Evolutionary conservation across 1,140 invertebrate species (phyloP), one percentile per base, ranked within the genome.

Genomic region (Sitobion miscanthi): DNA sequence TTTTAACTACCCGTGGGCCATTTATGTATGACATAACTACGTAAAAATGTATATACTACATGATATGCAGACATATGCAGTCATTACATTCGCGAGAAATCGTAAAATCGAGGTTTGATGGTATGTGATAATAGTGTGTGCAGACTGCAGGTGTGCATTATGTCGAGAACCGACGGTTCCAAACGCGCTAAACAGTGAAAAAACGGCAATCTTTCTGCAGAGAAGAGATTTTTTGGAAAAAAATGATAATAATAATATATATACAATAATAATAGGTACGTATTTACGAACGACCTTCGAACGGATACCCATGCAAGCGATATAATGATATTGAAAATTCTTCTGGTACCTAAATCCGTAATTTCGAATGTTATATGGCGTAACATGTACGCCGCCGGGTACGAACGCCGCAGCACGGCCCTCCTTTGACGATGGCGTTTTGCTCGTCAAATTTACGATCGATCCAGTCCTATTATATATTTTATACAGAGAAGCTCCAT

Each of bases 401-500:
- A 52, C 45, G 85, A 47, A 47, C 7, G 35, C 5, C 5, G 25
- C 8, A 14, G 38, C 82, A 45, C 42, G 3, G 14, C 30, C 62
- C 62, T 52, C 87, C 35, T 89, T 89, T 89, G 87, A 89, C 87
- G n/a, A 89, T 89, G 49, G 35, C 30, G 38, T 89, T 89, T 54
- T 35, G 35, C 49, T 54, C 87, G 87, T 89, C 87, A 54, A 89
- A 89, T 89, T 89, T 89, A 89, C 87, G 87, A 89, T n/a, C 87
- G 87, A 89, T n/a, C 49, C n/a, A n/a, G 86, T 52, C 21, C 47
- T 52, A 45, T 86, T 25, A 49, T 52, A 52, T 23, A 52, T 88
- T n/a, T 52, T 52, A 52, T n/a, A 88, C 0, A 52, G 25, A 23
- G 47, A 52, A 52, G 47, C 21, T 52, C 23, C 86, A 49, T 52